Evolutionary conservation across 23 tunicate species (phyloP), one percentile per base, ranked within the genome.

Genomic region (Pegea sp.): DNA sequence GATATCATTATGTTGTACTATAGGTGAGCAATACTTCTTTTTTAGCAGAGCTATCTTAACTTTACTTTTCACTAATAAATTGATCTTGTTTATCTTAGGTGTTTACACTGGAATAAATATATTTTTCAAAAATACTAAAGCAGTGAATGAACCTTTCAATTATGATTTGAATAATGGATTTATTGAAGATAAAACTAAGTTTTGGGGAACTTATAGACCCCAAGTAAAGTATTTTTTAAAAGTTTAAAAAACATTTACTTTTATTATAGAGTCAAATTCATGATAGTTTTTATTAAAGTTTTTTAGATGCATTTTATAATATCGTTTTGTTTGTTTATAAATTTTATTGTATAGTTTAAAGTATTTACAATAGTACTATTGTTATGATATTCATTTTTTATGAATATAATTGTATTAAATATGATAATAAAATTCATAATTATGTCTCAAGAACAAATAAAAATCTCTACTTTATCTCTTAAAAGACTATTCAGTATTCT

Each of bases 161-260:
- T 8, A 38, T 8, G 16, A 38, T 16, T 38, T 38, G 11, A 16
- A 38, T 8, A 38, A 38, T 38, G 16, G 16, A 11, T 38, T 38
- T 16, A 38, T 8, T 11, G 16, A 28, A 20, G 79, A 76, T 38
- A 63, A 65, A 75, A 34, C 33, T 18, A 61, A 54, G 20, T 91
- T 66, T 42, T 91, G 99, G 99, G 99, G 99, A 53, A 77, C 86
- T 5, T 91, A 91, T 59, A 51, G 99, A 34, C 81, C 93, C 0
- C 95, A 84, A 67, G 95, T 84, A n/a, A n/a, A n/a, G n/a, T n/a
- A n/a, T n/a, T n/a, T n/a, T n/a, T n/a, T n/a, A n/a, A n/a, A n/a
- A n/a, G n/a, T n/a, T n/a, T n/a, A n/a, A n/a, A n/a, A n/a, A n/a
- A n/a, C n/a, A n/a, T n/a, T n/a, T n/a, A n/a, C n/a, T n/a, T n/a